phyloP scores from a whole-genome alignment of 2,888 invertebrate genomes.

The Drosophila austrosaltans region DNA sequence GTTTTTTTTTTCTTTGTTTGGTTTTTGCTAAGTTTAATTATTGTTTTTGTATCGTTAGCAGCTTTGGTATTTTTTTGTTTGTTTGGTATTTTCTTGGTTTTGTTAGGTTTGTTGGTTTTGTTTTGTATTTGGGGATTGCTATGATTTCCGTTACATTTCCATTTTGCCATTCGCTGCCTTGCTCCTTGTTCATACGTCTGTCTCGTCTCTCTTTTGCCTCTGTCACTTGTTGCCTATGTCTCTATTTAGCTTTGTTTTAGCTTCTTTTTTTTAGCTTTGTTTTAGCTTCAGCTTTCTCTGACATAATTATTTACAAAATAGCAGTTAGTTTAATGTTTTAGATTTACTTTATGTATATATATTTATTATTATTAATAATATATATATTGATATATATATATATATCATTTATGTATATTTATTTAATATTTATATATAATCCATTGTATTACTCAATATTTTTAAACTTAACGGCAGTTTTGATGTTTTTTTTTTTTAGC shows the following conservation, averaged over 20 bases:
- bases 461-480: slow-evolving; percentile 78
- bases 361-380: slow-evolving; percentile 38
- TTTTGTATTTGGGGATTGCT: slow-evolving; percentile 21
- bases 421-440: slow-evolving; percentile 59
- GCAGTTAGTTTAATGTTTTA: slow-evolving; percentile 49
- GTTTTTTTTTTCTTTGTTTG: slow-evolving; percentile 32
- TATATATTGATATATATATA: slow-evolving; percentile 42
- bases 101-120: slow-evolving; percentile 49
- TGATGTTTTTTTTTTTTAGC: slow-evolving; percentile 66
- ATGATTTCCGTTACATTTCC: slow-evolving; percentile 29
- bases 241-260: slow-evolving; percentile 61
- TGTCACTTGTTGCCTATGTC: slow-evolving; percentile 55
- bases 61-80: slow-evolving; percentile 55
- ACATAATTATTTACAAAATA: slow-evolving; percentile 76
- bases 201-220: too few relatives aligned
- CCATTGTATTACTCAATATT: slow-evolving; percentile 57
- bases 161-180: slow-evolving; percentile 22
- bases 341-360: slow-evolving; percentile 56
- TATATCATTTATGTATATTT: slow-evolving; percentile 25
- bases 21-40: slow-evolving; percentile 73
- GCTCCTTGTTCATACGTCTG: neutral
- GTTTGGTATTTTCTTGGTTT: slow-evolving; percentile 37
- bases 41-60: slow-evolving; percentile 79
- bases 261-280: slow-evolving; percentile 59
- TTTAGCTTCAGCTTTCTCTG: slow-evolving; percentile 67